These are phyloP conservation scores for Saturnia japonica DNA, from an alignment of 2,888 invertebrate species.

Conservation along the genomic window DNA sequence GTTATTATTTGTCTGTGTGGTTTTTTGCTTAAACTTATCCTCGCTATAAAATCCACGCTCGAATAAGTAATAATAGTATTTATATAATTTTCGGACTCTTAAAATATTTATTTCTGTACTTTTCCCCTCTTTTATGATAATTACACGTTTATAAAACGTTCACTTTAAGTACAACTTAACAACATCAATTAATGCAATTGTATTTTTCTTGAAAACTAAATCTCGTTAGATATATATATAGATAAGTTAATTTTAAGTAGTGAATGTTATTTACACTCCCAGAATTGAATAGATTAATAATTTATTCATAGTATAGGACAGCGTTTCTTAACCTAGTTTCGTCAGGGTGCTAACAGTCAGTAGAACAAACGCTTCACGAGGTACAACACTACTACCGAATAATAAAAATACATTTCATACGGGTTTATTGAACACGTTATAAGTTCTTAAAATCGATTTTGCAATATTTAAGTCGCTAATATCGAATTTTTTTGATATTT, in stretches of 20 bases:
- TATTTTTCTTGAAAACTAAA: conserved; percentile 53
- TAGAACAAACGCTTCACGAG: conserved; percentile 1
- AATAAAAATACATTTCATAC: neutral
- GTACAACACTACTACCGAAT: neutral
- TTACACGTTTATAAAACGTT: conserved; percentile 34
- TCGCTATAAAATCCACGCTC: conserved; percentile 38
- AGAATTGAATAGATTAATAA: conserved; percentile 26
- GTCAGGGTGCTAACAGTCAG: neutral
- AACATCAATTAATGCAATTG: conserved; percentile 62
- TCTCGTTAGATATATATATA: conserved; percentile 63
- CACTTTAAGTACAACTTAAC: conserved; percentile 62
- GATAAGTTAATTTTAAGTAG: conserved; percentile 36
- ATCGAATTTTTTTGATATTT: neutral
- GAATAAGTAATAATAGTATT: conserved; percentile 42
- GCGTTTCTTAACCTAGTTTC: conserved; percentile 13
- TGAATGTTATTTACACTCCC: conserved; percentile 37
- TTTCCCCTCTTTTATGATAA: neutral
- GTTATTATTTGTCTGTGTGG: neutral
- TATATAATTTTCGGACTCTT: conserved; percentile 15
- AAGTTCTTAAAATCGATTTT: neutral
- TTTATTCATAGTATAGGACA: neutral
- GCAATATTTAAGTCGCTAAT: neutral
- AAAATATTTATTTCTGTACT: conserved; percentile 10
- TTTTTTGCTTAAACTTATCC: neutral
- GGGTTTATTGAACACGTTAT: neutral